A percentile compares a stretch with the other conserved stretches of the same genome.
These are phyloP conservation scores for Pseudochirops corinnae DNA, from an alignment of 2,797 vertebrate species.

Conservation along the genomic window DNA sequence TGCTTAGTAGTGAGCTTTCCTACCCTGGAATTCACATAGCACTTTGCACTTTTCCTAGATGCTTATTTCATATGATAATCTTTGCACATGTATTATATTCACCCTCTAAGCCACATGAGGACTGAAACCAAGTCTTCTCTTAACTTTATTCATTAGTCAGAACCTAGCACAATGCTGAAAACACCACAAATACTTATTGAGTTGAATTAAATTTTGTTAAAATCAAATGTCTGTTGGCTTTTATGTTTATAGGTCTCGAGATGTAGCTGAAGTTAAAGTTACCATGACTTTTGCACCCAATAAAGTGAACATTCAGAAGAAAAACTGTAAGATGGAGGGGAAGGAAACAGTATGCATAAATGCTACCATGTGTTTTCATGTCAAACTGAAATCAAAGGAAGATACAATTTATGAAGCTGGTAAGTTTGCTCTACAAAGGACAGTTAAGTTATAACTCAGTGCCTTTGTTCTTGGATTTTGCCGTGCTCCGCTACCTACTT, in stretches of 20 bases:
- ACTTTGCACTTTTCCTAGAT: background rate
- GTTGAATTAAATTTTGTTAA: background rate
- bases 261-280: conserved; percentile 93
- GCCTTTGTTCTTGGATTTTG: background rate
- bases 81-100: background rate
- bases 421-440: conserved; percentile 72
- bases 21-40: background rate
- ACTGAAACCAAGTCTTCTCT: background rate
- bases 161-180: background rate
- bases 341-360: conserved; percentile 90
- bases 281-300: conserved; percentile 90
- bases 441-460: background rate
- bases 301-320: conserved; percentile 95
- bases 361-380: conserved; percentile 89
- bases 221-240: background rate
- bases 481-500: background rate
- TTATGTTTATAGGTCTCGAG: conserved; percentile 90
- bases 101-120: background rate
- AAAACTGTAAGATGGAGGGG: conserved; percentile 87
- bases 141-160: background rate
- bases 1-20: background rate
- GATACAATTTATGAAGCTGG: conserved; percentile 79
- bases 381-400: conserved; percentile 91
- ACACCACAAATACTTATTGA: background rate
- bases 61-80: background rate